Conservation (phyloP, 2,888 invertebrate species). For the Sphinx pinastri region DNA sequence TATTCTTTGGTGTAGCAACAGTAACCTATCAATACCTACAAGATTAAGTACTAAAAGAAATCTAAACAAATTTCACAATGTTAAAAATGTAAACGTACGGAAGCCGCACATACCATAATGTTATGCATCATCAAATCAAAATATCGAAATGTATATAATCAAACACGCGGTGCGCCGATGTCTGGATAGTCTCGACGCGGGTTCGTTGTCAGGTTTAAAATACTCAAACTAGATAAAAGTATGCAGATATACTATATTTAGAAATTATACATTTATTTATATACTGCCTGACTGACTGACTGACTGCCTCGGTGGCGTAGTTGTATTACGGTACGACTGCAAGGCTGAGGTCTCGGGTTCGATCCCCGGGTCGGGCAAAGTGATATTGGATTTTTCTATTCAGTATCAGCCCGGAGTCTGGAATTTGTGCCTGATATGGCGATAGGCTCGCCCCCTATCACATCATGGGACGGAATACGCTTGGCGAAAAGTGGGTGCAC, state of each 20-base stretch:
- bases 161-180: constrained; percentile 36
- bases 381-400: background rate
- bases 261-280: background rate
- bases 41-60: background rate
- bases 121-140: constrained; percentile 62
- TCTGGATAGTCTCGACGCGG: constrained; percentile 54
- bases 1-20: background rate
- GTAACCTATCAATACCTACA: background rate
- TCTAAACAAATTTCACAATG: background rate
- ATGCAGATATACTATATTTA: constrained; percentile 41
- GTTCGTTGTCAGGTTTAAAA: constrained; percentile 22
- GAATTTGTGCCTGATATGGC: no score
- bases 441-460: no score
- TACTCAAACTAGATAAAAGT: constrained; percentile 35
- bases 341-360: no score
- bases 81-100: background rate
- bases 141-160: constrained; percentile 56
- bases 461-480: no score
- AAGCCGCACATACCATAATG: background rate
- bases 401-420: no score
- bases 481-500: no score
- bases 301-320: no score
- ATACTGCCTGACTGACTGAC: no score
- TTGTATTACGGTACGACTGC: no score
- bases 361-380: background rate